Evolutionary conservation across 2,888 invertebrate species (phyloP).

Genomic region (Ligdia adustata): DNA sequence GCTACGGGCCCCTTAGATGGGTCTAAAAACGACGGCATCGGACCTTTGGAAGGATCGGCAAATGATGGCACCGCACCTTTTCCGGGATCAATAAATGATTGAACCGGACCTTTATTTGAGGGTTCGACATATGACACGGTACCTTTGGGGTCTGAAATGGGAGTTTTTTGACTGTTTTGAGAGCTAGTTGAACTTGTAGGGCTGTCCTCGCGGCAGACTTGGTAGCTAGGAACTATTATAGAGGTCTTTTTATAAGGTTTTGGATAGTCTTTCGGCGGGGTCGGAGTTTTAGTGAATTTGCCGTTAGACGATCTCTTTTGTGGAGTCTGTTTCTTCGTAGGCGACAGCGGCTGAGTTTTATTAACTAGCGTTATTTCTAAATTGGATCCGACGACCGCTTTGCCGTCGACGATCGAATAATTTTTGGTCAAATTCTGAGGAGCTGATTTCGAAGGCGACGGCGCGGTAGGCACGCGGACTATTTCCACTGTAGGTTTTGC

Average conservation of each 20-base stretch:
- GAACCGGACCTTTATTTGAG: background rate
- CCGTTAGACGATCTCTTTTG: slow-evolving; percentile 83
- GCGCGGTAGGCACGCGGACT: slow-evolving; percentile 72
- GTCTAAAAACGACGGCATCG: background rate
- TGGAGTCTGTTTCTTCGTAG: slow-evolving; percentile 55
- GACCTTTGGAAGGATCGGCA: slow-evolving; percentile 1
- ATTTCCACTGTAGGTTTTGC: slow-evolving; percentile 82
- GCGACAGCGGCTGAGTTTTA: slow-evolving; percentile 57
- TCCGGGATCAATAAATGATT: slow-evolving; percentile 61
- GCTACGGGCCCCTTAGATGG: slow-evolving; percentile 1
- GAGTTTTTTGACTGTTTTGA: slow-evolving; percentile 41
- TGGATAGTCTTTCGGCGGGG: slow-evolving; percentile 64
- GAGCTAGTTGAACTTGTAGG: slow-evolving; percentile 59
- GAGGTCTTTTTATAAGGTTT: slow-evolving; percentile 53
- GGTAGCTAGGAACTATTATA: slow-evolving; percentile 68
- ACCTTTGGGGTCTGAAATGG: slow-evolving; percentile 52
- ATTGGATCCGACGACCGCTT: slow-evolving; percentile 84
- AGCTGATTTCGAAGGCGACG: slow-evolving; percentile 67
- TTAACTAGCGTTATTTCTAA: slow-evolving; percentile 89
- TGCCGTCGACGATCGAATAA: slow-evolving; percentile 69
- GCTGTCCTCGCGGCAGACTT: slow-evolving; percentile 59
- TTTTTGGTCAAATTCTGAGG: slow-evolving; percentile 78
- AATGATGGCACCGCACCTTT: background rate
- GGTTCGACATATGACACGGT: slow-evolving; percentile 33
- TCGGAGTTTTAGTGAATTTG: slow-evolving; percentile 78